Percentiles rank a stretch among this genome's conserved stretches.
Conservation (phyloP, 1,140 invertebrate genomes). For the Matsumurasca onukii region DNA sequence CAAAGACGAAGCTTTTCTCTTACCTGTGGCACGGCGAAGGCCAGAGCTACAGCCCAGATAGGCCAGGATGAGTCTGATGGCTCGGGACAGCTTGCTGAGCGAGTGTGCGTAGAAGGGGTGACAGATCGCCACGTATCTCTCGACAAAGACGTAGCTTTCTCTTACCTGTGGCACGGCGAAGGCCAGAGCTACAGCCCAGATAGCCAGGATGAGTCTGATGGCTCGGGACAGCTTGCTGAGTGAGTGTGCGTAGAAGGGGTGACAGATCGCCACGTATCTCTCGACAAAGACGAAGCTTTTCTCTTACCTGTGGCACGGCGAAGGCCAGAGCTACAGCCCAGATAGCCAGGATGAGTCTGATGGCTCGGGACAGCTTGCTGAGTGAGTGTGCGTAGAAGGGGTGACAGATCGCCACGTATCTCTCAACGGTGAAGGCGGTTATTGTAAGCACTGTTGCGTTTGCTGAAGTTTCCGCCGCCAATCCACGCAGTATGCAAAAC, state of each 20-base stretch:
- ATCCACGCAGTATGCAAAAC: conserved; percentile 81
- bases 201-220: conserved; percentile 65
- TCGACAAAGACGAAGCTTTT: no score
- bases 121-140: conserved; percentile 91
- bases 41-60: conserved; percentile 75
- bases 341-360: conserved; percentile 67
- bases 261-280: conserved; percentile 89
- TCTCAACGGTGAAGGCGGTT: conserved; percentile 80
- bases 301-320: conserved; percentile 67
- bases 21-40: conserved; percentile 69
- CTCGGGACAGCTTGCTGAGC: conserved; percentile 74
- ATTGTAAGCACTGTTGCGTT: conserved; percentile 90
- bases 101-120: conserved; percentile 79
- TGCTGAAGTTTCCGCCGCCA: conserved; percentile 83
- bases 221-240: conserved; percentile 76
- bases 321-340: conserved; percentile 69
- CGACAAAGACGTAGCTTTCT: no score
- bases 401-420: conserved; percentile 91
- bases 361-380: conserved; percentile 71
- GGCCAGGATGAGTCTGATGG: conserved; percentile 65
- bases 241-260: conserved; percentile 77
- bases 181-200: conserved; percentile 70
- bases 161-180: conserved; percentile 70
- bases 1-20: no score
- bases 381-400: conserved; percentile 78